Base-by-base conservation (phyloP, 1,140 invertebrate species). In the Neodiprion fabricii region DNA sequence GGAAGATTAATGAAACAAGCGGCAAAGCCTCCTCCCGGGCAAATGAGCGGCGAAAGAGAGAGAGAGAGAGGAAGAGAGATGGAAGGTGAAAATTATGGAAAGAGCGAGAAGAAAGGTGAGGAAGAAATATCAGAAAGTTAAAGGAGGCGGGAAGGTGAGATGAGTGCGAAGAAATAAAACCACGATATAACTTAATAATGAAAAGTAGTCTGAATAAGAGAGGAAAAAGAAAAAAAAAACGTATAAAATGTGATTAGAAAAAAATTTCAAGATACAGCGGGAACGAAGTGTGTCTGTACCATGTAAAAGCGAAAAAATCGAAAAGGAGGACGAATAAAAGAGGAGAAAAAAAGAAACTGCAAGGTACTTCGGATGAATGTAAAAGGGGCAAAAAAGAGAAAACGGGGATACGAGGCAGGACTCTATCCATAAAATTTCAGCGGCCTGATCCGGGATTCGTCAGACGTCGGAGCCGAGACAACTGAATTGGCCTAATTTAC, bases 1-100 rank as follows among this genome's bases (percentile, higher is more conserved):
- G 14, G 4, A 61, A 87, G 86, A 88, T 88, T 88, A 87, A 88
- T 88, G 86, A 86, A 88, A 87, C 82, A 80, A 79, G 86, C 82
- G 74, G 67, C 81, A 84, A 85, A 84, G 83, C 80, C 85, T 81
- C 84, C 83, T 76, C 81, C 79, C 78, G 78, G 81, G 82, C 83
- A 86, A 48, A 73, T 69, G 65, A 23, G 21, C 10, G n/a, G 49
- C n/a, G 66, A 21, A 48, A 72, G 61, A 28, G 67, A 66, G 74
- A 70, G 72, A 73, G 72, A 14, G 14, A 73, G 61, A 40, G 48
- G 48, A n/a, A 71, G 65, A 72, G 12, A 72, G 48, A 70, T 49
- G 12, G 1, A 48, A 17, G 69, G 48, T 67, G 3, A 48, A 50
- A 67, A 73, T 65, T 79, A 79, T 76, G 74, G 75, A 74, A 76